phyloP scores from a whole-genome alignment of 2,113 vertebrate species.

The Pogonocichla stellata region DNA sequence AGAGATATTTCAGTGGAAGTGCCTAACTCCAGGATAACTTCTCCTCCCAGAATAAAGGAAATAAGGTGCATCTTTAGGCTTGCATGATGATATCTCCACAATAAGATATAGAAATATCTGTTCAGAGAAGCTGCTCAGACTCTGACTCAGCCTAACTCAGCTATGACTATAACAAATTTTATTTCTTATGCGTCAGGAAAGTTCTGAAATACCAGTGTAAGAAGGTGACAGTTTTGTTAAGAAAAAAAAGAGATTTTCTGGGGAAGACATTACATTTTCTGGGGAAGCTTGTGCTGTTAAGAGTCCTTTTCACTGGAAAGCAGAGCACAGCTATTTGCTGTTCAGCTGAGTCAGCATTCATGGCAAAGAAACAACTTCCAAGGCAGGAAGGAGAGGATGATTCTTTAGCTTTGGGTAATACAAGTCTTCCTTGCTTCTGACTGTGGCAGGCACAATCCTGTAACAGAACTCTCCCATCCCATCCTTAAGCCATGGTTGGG shows the following conservation, averaged over 20 bases:
- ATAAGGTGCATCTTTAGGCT: not conserved
- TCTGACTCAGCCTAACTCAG: not conserved
- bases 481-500: not conserved
- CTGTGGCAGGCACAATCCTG: not conserved
- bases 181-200: not conserved
- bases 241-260: not conserved
- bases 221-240: not conserved
- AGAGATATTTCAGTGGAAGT: not conserved
- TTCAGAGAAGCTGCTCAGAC: not conserved
- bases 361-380: not conserved
- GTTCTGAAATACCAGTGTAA: not conserved
- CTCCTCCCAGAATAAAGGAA: not conserved
- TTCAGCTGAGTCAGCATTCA: not conserved
- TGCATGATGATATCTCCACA: not conserved
- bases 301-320: not conserved
- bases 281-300: not conserved
- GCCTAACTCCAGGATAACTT: not conserved
- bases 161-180: not conserved
- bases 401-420: not conserved
- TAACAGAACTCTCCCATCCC: not conserved
- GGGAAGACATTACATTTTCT: too few relatives aligned
- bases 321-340: not conserved
- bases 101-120: not conserved
- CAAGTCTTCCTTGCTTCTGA: not conserved
- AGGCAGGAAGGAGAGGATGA: not conserved